Percentiles rank a stretch among this genome's conserved stretches.
phyloP scores from a whole-genome alignment of 2,113 vertebrate genomes.

The Tyrannus savana region DNA sequence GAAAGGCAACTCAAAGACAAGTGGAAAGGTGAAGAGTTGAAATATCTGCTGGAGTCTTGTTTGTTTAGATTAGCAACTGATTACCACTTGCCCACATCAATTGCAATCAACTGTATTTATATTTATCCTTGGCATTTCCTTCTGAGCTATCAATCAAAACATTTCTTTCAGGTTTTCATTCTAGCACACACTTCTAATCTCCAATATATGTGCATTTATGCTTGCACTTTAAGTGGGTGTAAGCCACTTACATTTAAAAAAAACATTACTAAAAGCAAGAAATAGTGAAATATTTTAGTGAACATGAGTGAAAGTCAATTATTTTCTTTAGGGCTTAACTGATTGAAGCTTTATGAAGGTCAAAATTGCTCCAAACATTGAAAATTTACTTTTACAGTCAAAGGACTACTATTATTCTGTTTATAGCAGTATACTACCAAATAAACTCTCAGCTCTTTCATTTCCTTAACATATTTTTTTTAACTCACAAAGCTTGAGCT shows the following conservation, averaged over 20 bases:
- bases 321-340: background rate
- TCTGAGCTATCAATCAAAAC: constrained; percentile 50
- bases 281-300: background rate
- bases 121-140: constrained; percentile 61
- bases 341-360: background rate
- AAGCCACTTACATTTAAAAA: background rate
- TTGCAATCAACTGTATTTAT: constrained; percentile 63
- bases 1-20: constrained; percentile 64
- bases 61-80: constrained; percentile 63
- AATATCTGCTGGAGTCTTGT: constrained; percentile 59
- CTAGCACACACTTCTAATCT: background rate
- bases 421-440: background rate
- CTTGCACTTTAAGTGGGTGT: background rate
- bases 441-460: accelerated
- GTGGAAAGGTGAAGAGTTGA: constrained; percentile 55
- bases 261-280: background rate
- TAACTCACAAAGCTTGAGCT: background rate
- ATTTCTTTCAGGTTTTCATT: constrained; percentile 1
- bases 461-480: background rate
- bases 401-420: background rate
- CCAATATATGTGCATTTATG: background rate
- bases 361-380: background rate
- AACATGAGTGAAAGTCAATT: background rate
- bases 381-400: background rate
- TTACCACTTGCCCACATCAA: constrained; percentile 63